Evolutionary conservation across 2,113 vertebrate species (phyloP).

Genomic region (Cisticola juncidis): DNA sequence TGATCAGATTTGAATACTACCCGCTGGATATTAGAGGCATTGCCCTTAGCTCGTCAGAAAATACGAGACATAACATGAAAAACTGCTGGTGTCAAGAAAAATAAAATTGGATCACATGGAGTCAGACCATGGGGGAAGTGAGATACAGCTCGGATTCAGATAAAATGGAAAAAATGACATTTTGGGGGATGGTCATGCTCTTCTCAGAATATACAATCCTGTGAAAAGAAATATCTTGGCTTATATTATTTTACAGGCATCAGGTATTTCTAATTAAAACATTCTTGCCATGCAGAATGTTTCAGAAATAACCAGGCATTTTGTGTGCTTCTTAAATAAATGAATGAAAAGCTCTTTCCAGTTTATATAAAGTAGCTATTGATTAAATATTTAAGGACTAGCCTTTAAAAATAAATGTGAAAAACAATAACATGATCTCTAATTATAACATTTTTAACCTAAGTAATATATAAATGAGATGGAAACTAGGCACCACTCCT

Average conservation of each 20-base stretch:
- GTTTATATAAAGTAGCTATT: background rate
- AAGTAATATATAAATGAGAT: background rate
- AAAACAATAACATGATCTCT: background rate
- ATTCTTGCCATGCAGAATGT: background rate
- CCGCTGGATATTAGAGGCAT: background rate
- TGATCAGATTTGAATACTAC: background rate
- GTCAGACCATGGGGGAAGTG: background rate
- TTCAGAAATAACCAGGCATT: background rate
- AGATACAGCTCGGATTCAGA: background rate
- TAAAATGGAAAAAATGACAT: background rate
- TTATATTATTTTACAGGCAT: background rate
- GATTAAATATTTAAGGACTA: background rate
- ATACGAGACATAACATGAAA: background rate
- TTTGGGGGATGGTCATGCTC: background rate
- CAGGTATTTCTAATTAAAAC: background rate
- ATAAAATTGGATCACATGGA: background rate
- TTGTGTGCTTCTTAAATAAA: background rate
- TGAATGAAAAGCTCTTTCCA: conserved; percentile 4
- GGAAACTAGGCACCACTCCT: background rate
- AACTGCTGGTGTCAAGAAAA: background rate
- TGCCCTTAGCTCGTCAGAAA: background rate
- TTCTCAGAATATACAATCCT: background rate
- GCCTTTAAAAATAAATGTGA: background rate
- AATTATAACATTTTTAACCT: background rate
- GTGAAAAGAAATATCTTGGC: background rate